These are phyloP conservation scores for Podarcis raffonei DNA, from an alignment of 2,113 vertebrate species.

Conservation along the genomic window DNA sequence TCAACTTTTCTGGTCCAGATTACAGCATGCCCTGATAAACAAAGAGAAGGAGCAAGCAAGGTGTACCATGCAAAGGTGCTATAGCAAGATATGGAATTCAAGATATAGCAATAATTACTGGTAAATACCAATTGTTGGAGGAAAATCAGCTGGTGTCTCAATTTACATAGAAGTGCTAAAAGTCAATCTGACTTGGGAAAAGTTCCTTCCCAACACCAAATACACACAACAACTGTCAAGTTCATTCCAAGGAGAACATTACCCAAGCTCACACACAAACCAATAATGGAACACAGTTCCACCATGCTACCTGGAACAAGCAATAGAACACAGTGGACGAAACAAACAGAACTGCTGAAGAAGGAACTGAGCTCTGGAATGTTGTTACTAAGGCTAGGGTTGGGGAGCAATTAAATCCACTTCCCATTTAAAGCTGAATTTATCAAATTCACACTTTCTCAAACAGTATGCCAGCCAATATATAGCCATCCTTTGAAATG, in stretches of 20 bases:
- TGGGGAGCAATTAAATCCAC: not conserved
- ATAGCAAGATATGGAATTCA: not conserved
- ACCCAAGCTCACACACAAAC: not conserved
- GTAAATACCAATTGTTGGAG: not conserved
- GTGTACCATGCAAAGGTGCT: not conserved
- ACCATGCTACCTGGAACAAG: not conserved
- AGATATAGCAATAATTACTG: too few relatives aligned
- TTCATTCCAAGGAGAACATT: not conserved
- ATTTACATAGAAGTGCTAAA: not conserved
- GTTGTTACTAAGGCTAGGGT: not conserved
- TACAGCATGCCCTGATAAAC: not conserved
- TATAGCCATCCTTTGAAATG: not conserved
- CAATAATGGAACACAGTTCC: not conserved
- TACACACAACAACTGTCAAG: not conserved
- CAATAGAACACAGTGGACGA: not conserved
- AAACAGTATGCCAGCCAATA: too few relatives aligned
- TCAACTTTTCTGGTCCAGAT: not conserved
- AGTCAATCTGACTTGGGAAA: not conserved
- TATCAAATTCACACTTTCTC: too few relatives aligned
- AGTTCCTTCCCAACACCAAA: not conserved
- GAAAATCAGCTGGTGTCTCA: not conserved
- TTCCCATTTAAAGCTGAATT: too few relatives aligned
- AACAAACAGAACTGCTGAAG: not conserved
- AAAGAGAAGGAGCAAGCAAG: not conserved
- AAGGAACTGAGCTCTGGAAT: not conserved